Base-by-base conservation (phyloP, 1,140 invertebrate genomes). In the Arion vulgaris region DNA sequence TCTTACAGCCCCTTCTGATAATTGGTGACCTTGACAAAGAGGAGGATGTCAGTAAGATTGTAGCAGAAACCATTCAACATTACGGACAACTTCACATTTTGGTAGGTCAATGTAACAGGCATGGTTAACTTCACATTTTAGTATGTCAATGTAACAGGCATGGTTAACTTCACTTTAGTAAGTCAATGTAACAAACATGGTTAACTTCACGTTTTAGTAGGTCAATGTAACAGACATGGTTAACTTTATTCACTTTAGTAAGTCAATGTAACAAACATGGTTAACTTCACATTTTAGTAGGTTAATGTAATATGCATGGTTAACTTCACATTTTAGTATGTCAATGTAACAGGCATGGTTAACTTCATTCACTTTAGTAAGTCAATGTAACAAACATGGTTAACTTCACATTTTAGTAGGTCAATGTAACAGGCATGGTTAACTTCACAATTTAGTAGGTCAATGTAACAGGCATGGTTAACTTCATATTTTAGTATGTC, bases 11-110 rank as follows among this genome's bases (percentile, higher is more conserved):
- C 28, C 79, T 91, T 26, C 84, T 87, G 49, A 53, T 92, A 41
- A 75, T 82, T 45, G 95, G 94, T 13, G 96, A 98, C 89, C 89
- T 98, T 80, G 95, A 94, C 9, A 95, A 95, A 83, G 96, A 97
- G 90, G 91, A 89, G 39, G 96, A 97, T 88, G 94, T 95, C 0
- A 93, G 96, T 87, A 85, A 66, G 41, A 81, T 97, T 66, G 88
- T 97, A 0, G 93, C 95, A 28, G 84, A 85, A 38, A 88, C 90
- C 1, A 80, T 91, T 4, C 87, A 89, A 73, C 85, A 88, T 49
- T 90, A 85, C 86, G 88, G 88, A 34, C 81, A 85, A 66, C 83
- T 92, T 2, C 86, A 91, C 77, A 88, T 92, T 69, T 80, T 92
- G 85, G 91, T 92, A 84, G 80, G 82, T 76, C 17, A 11, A 32